phyloP scores from a whole-genome alignment of 2,888 invertebrate genomes.

The Sepiola atlantica region DNA sequence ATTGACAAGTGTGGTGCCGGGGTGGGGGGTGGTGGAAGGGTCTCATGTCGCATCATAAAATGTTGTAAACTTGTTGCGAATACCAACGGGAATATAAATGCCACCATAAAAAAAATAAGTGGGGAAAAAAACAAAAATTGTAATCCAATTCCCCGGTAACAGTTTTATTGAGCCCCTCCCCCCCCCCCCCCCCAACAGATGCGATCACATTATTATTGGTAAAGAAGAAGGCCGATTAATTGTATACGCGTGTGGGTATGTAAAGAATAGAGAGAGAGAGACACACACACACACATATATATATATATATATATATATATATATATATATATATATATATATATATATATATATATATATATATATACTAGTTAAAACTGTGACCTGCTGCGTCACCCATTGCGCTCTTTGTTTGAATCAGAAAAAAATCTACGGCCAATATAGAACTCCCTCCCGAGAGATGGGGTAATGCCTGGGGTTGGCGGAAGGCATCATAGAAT shows the following conservation, averaged over 20 bases:
- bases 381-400: no score
- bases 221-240: not conserved
- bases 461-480: no score
- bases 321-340: no score
- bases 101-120: not conserved
- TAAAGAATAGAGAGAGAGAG: not conserved
- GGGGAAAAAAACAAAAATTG: not conserved
- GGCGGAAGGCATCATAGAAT: no score
- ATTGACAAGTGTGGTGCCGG: not conserved
- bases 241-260: not conserved
- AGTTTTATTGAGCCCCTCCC: not conserved
- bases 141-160: conserved; percentile 13
- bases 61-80: not conserved
- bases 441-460: no score
- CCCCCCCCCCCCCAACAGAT: not conserved
- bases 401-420: no score
- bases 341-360: not conserved
- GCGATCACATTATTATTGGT: not conserved
- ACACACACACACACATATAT: no score
- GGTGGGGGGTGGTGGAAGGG: not conserved
- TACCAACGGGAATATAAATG: conserved; percentile 32
- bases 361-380: not conserved
- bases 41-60: not conserved
- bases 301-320: no score
- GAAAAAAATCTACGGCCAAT: no score